These are phyloP conservation scores for Drymodes brunneopygia DNA, from an alignment of 2,113 vertebrate genomes.

Conservation along the genomic window DNA sequence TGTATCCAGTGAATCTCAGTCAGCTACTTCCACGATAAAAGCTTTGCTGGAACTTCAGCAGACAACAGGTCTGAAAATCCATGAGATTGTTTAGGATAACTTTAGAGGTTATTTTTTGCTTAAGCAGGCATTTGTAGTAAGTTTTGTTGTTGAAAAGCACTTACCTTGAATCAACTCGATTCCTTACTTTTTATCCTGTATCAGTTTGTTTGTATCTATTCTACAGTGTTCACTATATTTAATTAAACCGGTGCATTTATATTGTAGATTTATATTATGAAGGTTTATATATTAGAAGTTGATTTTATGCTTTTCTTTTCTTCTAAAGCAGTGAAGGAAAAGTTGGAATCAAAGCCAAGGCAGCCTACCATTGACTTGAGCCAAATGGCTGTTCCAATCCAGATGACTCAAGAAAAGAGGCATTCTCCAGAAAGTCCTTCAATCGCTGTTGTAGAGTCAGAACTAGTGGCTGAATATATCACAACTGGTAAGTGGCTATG, in stretches of 20 bases:
- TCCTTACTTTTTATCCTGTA: neutral
- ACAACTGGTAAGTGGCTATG: slow-evolving; percentile 76
- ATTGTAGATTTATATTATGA: neutral
- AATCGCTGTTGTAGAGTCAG: slow-evolving; percentile 83
- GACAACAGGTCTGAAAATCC: slow-evolving; percentile 80
- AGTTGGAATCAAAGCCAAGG: slow-evolving; percentile 84
- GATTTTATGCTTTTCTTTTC: neutral
- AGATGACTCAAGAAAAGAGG: slow-evolving; percentile 90
- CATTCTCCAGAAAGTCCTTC: slow-evolving; percentile 81
- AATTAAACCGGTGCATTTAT: neutral
- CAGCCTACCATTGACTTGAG: slow-evolving; percentile 96
- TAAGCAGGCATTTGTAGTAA: neutral
- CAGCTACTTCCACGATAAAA: slow-evolving; percentile 96
- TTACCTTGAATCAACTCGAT: neutral
- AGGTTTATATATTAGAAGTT: neutral
- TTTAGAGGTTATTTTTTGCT: neutral
- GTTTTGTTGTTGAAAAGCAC: neutral
- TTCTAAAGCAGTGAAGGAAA: slow-evolving; percentile 85
- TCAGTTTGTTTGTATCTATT: neutral
- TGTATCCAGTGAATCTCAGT: slow-evolving; percentile 88
- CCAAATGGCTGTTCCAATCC: slow-evolving; percentile 96
- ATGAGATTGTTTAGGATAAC: neutral
- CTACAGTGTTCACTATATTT: neutral
- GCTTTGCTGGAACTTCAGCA: slow-evolving; percentile 96
- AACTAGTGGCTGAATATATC: slow-evolving; percentile 79